These are phyloP conservation scores for Corydoras sp. DNA, from an alignment of 2,113 vertebrate genomes.

Conservation along the genomic window DNA sequence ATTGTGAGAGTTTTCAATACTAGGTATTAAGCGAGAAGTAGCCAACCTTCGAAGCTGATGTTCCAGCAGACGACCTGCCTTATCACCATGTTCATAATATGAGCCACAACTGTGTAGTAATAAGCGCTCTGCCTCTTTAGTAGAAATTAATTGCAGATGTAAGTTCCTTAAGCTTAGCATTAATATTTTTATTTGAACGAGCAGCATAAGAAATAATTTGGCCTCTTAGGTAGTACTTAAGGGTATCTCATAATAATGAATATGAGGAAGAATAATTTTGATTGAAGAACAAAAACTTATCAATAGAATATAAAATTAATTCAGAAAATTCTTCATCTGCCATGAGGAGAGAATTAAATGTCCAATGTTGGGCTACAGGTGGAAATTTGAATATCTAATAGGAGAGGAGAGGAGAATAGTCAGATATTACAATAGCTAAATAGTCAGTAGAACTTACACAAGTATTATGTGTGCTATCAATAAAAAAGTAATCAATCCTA, in stretches of 20 bases:
- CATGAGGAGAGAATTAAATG: neutral
- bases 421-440: neutral
- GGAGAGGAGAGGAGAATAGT: neutral
- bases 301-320: neutral
- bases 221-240: constrained; percentile 20
- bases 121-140: neutral
- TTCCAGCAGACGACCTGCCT: constrained; percentile 6
- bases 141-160: neutral
- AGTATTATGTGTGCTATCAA: neutral
- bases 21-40: too few relatives aligned
- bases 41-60: neutral
- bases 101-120: neutral
- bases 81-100: constrained; percentile 4
- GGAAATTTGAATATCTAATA: neutral
- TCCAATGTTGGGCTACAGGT: neutral
- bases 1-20: too few relatives aligned
- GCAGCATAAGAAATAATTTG: constrained; percentile 25
- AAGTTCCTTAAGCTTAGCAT: neutral
- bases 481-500: neutral
- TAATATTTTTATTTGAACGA: neutral
- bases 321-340: neutral
- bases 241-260: neutral
- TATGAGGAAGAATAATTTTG: constrained; percentile 1
- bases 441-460: neutral
- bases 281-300: constrained; percentile 2